Base-by-base conservation (phyloP, 2,888 invertebrate genomes). In the Rhagonycha fulva region DNA sequence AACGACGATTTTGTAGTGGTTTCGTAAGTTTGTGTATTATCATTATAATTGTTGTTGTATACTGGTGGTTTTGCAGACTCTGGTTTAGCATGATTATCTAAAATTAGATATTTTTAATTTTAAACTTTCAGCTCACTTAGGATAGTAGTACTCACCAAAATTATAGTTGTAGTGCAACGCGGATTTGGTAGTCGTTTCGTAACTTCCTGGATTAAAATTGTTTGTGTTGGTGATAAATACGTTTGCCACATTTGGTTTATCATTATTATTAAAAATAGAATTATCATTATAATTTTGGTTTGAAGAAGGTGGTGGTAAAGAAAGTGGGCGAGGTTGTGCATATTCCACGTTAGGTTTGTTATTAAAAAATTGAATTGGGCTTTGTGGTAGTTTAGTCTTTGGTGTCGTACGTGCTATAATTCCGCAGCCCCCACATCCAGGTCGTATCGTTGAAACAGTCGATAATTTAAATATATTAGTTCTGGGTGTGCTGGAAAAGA, bases 391-490 rank as follows among this genome's bases (percentile, higher is more conserved):
- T 23, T 12, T 14, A 62, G 63, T 14, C 9, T 10, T 19, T 30
- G 47, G 32, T 80, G 83, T 88, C 0, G 89, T 88, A 2, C 90
- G 89, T 4, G 90, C 89, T 1, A 92, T 90, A 68, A 92, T 87
- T 78, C 91, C 90, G 83, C 92, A 93, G 77, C 89, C 89, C 23
- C 91, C 91, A 81, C 92, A 92, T 1, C 91, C 89, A 72, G 87
- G 89, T 82, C 86, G 85, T 30, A 89, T 83, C 3, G 88, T 85
- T 81, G 88, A 79, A 82, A 85, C 84, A n/a, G 85, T 87, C 60
- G 85, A 86, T 73, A 87, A 86, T 12, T 74, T 78, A 63, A 82
- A 80, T 1, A 79, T 75, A 70, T 80, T 81, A 47, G 83, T 77
- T 30, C 81, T 77, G 32, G 81, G 78, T 4, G 32, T 32, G 1